Percentiles rank a stretch among this genome's conserved stretches.
Conservation (phyloP, 2,113 vertebrate species). For the Ursus arctos region DNA sequence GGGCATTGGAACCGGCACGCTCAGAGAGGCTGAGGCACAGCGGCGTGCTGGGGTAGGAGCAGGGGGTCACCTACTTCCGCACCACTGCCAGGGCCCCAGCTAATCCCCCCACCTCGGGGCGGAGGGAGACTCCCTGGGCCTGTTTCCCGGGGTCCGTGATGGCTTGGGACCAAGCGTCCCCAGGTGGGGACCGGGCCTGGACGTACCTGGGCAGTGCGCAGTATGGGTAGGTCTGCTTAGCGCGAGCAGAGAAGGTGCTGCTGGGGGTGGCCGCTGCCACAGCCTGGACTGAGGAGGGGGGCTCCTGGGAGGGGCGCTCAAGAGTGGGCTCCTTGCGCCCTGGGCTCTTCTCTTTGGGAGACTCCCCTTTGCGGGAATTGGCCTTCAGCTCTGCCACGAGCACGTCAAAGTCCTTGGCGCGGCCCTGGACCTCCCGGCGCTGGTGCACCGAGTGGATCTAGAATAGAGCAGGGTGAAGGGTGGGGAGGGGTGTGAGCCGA, state of each 20-base stretch:
- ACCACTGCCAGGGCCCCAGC: background rate
- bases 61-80: background rate
- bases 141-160: background rate
- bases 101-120: background rate
- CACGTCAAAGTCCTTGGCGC: constrained; percentile 96
- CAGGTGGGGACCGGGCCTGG: background rate
- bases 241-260: constrained; percentile 87
- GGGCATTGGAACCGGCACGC: background rate
- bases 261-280: constrained; percentile 75
- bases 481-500: constrained; percentile 31
- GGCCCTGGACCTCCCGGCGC: constrained; percentile 93
- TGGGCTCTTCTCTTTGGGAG: constrained; percentile 91
- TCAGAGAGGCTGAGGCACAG: background rate
- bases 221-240: constrained; percentile 87
- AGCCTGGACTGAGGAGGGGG: constrained; percentile 84
- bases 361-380: constrained; percentile 86
- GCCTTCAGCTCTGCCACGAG: constrained; percentile 95
- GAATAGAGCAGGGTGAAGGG: constrained; percentile 29
- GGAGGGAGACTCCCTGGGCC: background rate
- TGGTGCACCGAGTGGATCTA: constrained; percentile 97
- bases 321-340: constrained; percentile 82
- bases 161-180: background rate
- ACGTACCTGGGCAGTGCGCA: constrained; percentile 91
- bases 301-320: constrained; percentile 77
- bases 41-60: background rate